These are phyloP conservation scores for Cyclura pinguis DNA, from an alignment of 2,797 vertebrate species.

Conservation along the genomic window DNA sequence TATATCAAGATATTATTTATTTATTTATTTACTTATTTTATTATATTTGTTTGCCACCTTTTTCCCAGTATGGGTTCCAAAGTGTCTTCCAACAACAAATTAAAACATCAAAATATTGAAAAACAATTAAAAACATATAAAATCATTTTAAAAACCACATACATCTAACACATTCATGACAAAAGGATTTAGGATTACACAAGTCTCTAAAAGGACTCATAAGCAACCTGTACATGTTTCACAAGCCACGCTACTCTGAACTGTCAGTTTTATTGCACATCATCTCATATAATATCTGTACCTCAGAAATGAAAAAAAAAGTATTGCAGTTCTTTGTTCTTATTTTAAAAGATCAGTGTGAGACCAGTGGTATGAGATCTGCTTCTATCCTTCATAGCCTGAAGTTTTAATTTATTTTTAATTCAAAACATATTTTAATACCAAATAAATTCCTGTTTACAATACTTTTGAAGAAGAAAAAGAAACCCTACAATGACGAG, in stretches of 20 bases:
- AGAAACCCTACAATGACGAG: background rate
- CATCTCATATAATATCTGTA: conserved; percentile 33
- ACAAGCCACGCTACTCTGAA: conserved; percentile 16
- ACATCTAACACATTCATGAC: background rate
- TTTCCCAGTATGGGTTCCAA: too few relatives aligned
- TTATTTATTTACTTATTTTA: too few relatives aligned
- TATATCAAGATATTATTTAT: background rate
- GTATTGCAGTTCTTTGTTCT: background rate
- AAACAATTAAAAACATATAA: too few relatives aligned
- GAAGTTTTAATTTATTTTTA: background rate
- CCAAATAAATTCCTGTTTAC: background rate
- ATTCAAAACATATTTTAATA: background rate
- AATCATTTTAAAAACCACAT: too few relatives aligned
- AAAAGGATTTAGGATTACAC: background rate
- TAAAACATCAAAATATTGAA: too few relatives aligned
- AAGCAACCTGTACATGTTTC: conserved; percentile 12
- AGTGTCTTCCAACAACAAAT: too few relatives aligned
- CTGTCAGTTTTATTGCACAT: conserved; percentile 3
- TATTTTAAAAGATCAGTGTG: conserved; percentile 41
- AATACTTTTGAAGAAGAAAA: background rate
- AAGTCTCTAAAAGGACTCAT: background rate
- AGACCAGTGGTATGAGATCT: conserved; percentile 22
- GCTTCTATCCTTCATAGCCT: background rate
- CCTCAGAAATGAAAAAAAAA: conserved; percentile 18
- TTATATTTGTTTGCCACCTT: too few relatives aligned